Base-by-base conservation (phyloP, 2,797 vertebrate genomes). In the Apogon hyalosoma region DNA sequence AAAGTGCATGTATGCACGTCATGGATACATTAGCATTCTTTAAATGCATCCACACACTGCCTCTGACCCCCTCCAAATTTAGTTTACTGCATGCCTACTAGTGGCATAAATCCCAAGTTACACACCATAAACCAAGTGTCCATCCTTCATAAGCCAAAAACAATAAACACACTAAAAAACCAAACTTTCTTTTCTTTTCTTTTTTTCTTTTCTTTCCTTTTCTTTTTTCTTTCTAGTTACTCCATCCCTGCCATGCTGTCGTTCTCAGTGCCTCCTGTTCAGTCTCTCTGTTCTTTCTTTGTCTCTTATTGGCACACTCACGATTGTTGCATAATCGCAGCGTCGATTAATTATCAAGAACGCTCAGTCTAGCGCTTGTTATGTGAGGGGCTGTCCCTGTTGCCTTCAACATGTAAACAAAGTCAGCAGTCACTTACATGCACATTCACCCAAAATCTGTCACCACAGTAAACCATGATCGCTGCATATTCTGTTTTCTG, bases 1-100 rank as follows among this genome's bases (percentile, higher is more conserved):
- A 90, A 73, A 90, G 89, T 79, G 71, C 87, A 86, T 74, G 66
- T 50, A 80, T 87, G 86, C 43, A 61, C 73, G 90, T 86, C 87
- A 90, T 75, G 75, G 87, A 91, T 90, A 88, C 50, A 36, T 80
- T 78, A 65, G 62, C 85, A 90, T 91, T 92, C 89, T 59, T 48
- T 12, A 68, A 56, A 91, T 85, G 59, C 81, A 87, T 56, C 66
- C 79, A 73, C 77, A 73, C 82, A 84, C 73, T 82, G 61, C 85
- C 18, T 59, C 49, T 85, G 85, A 81, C 80, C 83, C 61, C 15
- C 11, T 80, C 88, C 84, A 85, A 88, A 88, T 80, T 87, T 92
- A 91, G 83, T 82, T 81, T 65, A 78, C 70, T 52, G 65, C 80
- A 69, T 66, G 28, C 69, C 71, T 60, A 52, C 79, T 51, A 7